phyloP scores from a whole-genome alignment of 2,113 vertebrate species.

The Microcebus lehilahytsara region DNA sequence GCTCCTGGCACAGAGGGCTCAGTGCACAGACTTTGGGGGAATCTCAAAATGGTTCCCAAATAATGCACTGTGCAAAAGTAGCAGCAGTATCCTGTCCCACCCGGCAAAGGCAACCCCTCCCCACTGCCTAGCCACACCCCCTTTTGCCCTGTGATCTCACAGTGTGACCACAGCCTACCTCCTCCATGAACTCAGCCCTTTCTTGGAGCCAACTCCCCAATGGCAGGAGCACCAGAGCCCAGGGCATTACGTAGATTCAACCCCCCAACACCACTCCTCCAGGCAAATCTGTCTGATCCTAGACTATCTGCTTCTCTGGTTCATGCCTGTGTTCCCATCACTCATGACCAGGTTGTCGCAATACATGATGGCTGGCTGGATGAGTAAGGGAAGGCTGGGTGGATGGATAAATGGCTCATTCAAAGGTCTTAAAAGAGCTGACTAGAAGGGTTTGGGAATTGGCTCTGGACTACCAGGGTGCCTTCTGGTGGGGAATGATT shows the following conservation, averaged over 20 bases:
- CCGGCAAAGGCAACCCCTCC: not conserved
- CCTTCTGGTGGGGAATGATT: slow-evolving; percentile 38
- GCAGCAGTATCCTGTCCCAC: slow-evolving; percentile 13
- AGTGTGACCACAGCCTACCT: not conserved
- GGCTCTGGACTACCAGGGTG: not conserved
- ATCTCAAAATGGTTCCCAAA: slow-evolving; percentile 64
- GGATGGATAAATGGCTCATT: not conserved
- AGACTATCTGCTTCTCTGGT: not conserved
- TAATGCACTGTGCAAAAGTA: not conserved
- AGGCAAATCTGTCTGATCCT: not conserved
- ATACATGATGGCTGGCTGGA: not conserved
- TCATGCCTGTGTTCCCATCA: not conserved
- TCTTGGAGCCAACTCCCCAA: not conserved
- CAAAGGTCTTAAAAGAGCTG: not conserved
- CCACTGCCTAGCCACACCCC: slow-evolving; percentile 53
- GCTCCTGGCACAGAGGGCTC: slow-evolving; percentile 50
- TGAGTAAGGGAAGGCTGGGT: not conserved
- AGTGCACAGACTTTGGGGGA: slow-evolving; percentile 22
- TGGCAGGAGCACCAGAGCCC: not conserved
- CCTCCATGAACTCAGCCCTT: slow-evolving; percentile 16
- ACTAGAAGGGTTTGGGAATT: not conserved
- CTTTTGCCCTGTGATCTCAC: slow-evolving; percentile 50
- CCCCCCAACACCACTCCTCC: not conserved
- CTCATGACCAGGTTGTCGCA: not conserved
- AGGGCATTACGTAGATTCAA: not conserved